Base-by-base conservation (phyloP, 2,797 vertebrate species). In the Lycodopsis pacificus region DNA sequence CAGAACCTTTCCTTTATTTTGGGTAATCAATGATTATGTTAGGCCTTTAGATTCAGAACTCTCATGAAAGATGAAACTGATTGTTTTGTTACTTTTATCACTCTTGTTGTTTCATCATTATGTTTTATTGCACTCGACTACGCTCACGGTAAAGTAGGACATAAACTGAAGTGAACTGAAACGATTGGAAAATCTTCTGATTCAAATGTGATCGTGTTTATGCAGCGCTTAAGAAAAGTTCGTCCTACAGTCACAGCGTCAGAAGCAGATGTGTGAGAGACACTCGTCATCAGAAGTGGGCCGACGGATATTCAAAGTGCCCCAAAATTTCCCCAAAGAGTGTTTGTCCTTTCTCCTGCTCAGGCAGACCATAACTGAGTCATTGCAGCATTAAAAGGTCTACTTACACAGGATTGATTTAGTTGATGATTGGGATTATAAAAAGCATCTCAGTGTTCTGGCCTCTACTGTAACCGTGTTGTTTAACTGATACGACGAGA, bases 331-430 rank as follows among this genome's bases (percentile, higher is more conserved):
- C 92, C 81, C 86, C 13, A 32, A 73, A 84, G 93, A 93, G 70
- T 66, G 63, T 91, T 91, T 91, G 92, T 94, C 92, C 94, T 94
- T 87, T 85, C 65, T 76, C 49, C 65, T 77, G 71, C 79, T 87
- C 73, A 83, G 75, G 59, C 61, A 85, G 73, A 79, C 84, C 64
- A 85, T 82, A 90, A 84, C 88, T 92, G 88, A 93, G 91, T 89
- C 85, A 93, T 85, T 69, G 88, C 80, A 59, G 77, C 76, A 59
- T 87, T 81, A 78, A 85, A 82, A 74, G 30, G 34, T 80, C 65
- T 69, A 75, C 64, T 54, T 54, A 65, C 70, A 79, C 44, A 42
- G 20, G 38, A 63, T 40, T 69, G 61, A 66, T 59, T 68, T n/a
- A 54, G n/a, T 32, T 65, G n/a, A 51, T 44, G 13, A 73, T 78